phyloP scores from a whole-genome alignment of 2,797 vertebrate genomes.

The Phyllotis vaccarum region DNA sequence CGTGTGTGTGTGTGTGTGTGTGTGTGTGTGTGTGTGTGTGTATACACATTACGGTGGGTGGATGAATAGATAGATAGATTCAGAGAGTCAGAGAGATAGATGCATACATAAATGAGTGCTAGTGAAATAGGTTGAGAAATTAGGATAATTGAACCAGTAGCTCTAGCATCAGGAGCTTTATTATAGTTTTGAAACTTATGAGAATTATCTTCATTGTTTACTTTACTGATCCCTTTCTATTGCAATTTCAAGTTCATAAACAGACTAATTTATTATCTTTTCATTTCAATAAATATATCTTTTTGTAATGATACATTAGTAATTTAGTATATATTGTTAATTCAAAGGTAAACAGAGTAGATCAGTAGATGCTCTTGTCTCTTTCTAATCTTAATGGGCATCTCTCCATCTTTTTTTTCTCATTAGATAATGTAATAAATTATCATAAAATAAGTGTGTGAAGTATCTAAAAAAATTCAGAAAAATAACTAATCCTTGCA shows the following conservation, averaged over 20 bases:
- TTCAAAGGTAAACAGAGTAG: neutral
- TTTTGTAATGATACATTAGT: neutral
- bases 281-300: neutral
- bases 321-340: neutral
- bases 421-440: conserved; percentile 41
- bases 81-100: neutral
- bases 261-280: neutral
- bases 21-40: no score
- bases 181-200: neutral
- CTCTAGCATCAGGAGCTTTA: neutral
- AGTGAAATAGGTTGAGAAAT: neutral
- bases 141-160: neutral
- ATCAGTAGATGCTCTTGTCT: neutral
- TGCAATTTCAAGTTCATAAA: neutral
- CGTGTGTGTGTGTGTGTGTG: no score
- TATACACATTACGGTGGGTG: no score
- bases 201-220: neutral
- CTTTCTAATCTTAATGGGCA: neutral
- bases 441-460: neutral
- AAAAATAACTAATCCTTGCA: neutral
- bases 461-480: neutral
- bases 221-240: neutral
- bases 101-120: neutral
- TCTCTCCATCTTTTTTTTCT: neutral
- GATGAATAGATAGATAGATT: neutral